These are phyloP conservation scores for Spialia ferax DNA, from an alignment of 2,888 invertebrate species.

Conservation along the genomic window DNA sequence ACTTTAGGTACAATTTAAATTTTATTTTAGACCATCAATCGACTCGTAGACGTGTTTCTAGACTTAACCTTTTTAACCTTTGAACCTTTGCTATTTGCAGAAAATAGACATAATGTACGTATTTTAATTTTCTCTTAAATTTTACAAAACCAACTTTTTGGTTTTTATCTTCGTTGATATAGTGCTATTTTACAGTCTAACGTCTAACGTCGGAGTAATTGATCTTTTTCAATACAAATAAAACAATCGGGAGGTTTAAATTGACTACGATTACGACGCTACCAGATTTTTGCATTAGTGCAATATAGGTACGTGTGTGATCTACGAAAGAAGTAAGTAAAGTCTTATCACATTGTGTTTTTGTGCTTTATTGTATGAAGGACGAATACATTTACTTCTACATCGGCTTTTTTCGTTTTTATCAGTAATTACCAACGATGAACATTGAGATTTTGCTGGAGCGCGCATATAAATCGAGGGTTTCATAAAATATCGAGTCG, in stretches of 20 bases:
- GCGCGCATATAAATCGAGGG: conserved; percentile 82
- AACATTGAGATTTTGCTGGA: conserved; percentile 78
- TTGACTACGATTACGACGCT: background rate
- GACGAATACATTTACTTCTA: conserved; percentile 33
- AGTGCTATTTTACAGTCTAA: no score
- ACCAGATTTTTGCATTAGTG: conserved; percentile 19
- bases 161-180: background rate
- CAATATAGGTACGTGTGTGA: no score
- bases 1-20: background rate
- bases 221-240: background rate
- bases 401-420: conserved; percentile 55
- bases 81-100: no score
- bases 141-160: background rate
- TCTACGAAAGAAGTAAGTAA: conserved; percentile 13
- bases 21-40: background rate
- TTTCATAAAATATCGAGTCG: conserved; percentile 82
- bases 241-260: background rate
- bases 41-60: background rate
- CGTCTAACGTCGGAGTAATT: background rate
- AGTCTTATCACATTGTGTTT: conserved; percentile 3
- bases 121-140: no score
- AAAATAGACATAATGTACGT: no score
- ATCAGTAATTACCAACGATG: conserved; percentile 76
- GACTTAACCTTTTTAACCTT: no score
- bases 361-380: conserved; percentile 29